Evolutionary conservation across 2,113 vertebrate species (phyloP).

Genomic region (Hippocampus barbouri): DNA sequence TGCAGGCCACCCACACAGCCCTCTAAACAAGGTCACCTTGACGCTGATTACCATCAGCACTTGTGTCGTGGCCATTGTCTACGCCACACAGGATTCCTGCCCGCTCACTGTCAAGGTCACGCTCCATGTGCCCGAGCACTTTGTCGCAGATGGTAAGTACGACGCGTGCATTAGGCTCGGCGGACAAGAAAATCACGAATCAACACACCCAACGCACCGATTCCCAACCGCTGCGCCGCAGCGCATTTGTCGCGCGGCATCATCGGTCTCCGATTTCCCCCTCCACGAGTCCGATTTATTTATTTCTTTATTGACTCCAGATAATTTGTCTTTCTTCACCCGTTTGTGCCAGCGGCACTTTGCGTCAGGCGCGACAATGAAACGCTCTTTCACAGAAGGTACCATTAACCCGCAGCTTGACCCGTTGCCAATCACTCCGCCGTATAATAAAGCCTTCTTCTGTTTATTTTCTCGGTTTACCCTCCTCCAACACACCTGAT

Average conservation of each 20-base stretch:
- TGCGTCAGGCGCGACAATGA: too few species aligned
- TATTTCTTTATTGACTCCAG: too few species aligned
- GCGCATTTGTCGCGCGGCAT: neutral
- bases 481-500: too few species aligned
- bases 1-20: constrained; percentile 89
- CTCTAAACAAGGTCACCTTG: constrained; percentile 91
- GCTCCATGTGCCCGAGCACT: constrained; percentile 95
- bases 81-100: constrained; percentile 90
- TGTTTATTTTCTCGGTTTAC: too few species aligned
- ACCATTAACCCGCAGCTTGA: too few species aligned
- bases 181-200: neutral
- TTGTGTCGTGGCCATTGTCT: constrained; percentile 92
- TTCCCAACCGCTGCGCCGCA: neutral
- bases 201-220: neutral
- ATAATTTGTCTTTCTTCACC: too few species aligned
- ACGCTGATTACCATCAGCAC: constrained; percentile 93
- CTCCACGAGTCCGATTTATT: neutral
- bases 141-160: constrained; percentile 94
- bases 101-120: constrained; percentile 95
- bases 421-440: too few species aligned
- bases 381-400: too few species aligned
- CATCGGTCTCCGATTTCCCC: neutral
- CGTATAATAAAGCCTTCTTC: too few species aligned
- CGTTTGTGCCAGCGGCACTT: too few species aligned
- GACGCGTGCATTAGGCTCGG: constrained; percentile 25